These are phyloP conservation scores for Aplodontia rufa DNA, from an alignment of 2,113 vertebrate species.

Conservation along the genomic window DNA sequence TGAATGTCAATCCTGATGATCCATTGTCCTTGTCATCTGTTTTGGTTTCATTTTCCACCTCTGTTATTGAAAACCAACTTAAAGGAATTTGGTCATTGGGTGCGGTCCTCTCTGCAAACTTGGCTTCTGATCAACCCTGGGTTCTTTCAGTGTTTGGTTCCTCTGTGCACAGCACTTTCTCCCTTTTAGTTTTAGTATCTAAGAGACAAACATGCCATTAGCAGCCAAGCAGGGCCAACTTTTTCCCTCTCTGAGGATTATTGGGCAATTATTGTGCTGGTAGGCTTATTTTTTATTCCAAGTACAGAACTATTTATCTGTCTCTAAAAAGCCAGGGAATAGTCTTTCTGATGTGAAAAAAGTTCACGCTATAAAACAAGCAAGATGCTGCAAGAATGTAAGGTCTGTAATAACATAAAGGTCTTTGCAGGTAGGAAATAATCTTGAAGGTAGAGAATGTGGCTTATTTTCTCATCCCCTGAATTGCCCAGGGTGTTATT, in stretches of 20 bases:
- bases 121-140: neutral
- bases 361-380: neutral
- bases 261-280: neutral
- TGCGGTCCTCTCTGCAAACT: neutral
- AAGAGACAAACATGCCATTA: neutral
- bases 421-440: neutral
- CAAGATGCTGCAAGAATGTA: neutral
- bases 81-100: neutral
- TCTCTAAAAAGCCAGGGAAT: neutral
- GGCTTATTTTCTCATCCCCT: neutral
- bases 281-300: neutral
- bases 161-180: neutral
- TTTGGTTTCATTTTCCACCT: neutral
- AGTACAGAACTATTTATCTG: neutral
- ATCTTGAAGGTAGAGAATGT: neutral
- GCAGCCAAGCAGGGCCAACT: neutral
- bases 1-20: neutral
- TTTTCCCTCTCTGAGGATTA: neutral
- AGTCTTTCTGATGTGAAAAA: neutral
- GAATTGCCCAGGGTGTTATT: neutral
- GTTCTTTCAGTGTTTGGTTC: neutral
- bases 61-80: constrained; percentile 9
- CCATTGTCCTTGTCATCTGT: neutral
- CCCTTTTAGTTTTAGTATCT: neutral
- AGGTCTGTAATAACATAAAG: neutral